phyloP scores from a whole-genome alignment of 1,140 invertebrate genomes.

The Neodiprion fabricii region DNA sequence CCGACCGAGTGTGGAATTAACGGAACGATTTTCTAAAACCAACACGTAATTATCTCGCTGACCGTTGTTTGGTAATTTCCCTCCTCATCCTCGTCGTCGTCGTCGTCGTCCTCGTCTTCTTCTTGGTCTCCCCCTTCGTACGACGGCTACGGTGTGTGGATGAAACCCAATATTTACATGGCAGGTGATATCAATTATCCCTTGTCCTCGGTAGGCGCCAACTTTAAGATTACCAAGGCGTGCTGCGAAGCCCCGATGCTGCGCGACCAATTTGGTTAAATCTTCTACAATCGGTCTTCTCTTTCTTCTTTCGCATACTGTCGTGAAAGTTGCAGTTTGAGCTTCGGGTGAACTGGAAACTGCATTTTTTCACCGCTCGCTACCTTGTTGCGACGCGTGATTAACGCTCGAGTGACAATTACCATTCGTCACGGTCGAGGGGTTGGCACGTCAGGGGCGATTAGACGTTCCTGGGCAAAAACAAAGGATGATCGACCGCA shows the following conservation, averaged over 20 bases:
- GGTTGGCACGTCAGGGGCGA: conserved; percentile 46
- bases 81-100: conserved; percentile 15
- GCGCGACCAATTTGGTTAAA: conserved; percentile 45
- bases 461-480: conserved; percentile 52
- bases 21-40: conserved; percentile 59
- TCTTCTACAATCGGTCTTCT: conserved; percentile 29
- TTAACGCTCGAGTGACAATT: background rate
- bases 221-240: conserved; percentile 16
- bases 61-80: conserved; percentile 51
- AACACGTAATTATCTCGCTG: conserved; percentile 61
- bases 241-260: conserved; percentile 22
- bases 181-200: conserved; percentile 61
- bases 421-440: background rate
- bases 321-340: background rate
- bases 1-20: conserved; percentile 49
- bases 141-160: conserved; percentile 27
- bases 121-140: background rate
- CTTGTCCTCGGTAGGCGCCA: conserved; percentile 16
- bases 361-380: background rate
- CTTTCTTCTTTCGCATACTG: background rate
- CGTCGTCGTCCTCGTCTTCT: conserved; percentile 9
- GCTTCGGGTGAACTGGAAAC: background rate
- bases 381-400: background rate
- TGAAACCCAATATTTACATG: conserved; percentile 58
- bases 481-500: conserved; percentile 55